Percentiles rank a stretch among this genome's conserved stretches.
These are phyloP conservation scores for Physocephala rufipes DNA, from an alignment of 2,888 invertebrate genomes.

Conservation along the genomic window DNA sequence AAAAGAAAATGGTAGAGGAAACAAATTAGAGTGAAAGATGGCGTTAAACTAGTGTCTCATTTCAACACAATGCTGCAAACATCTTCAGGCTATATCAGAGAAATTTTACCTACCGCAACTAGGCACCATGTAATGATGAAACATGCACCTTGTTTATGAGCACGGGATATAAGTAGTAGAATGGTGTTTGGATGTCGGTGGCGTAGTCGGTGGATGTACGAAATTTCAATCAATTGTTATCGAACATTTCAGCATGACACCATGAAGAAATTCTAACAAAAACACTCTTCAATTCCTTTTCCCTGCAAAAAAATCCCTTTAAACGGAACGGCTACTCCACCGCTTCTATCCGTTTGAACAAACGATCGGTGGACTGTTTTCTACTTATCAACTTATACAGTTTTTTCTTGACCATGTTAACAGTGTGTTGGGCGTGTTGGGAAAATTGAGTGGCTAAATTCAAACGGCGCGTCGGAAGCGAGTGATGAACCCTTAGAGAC, in stretches of 20 bases:
- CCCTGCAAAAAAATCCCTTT: background rate
- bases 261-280: background rate
- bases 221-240: slow-evolving; percentile 60
- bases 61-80: slow-evolving; percentile 21
- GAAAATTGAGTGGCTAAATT: slow-evolving; percentile 56
- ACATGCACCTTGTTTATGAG: slow-evolving; percentile 17
- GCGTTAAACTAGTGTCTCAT: background rate
- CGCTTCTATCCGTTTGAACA: background rate
- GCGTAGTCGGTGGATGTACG: slow-evolving; percentile 37
- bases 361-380: slow-evolving; percentile 7
- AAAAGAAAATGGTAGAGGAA: background rate
- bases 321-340: slow-evolving; percentile 5
- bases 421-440: slow-evolving; percentile 43
- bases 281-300: slow-evolving; percentile 21
- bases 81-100: slow-evolving; percentile 25
- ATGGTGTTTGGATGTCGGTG: slow-evolving; percentile 43
- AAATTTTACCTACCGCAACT: no score
- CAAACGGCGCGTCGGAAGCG: slow-evolving; percentile 50
- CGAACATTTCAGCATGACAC: background rate
- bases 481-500: slow-evolving; percentile 43
- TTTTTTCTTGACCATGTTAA: slow-evolving; percentile 2
- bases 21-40: no score
- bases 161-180: slow-evolving; percentile 28
- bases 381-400: slow-evolving; percentile 48
- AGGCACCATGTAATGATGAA: slow-evolving; percentile 28